These are phyloP conservation scores for Eugnorisma glareosa DNA, from an alignment of 2,888 invertebrate species.

Conservation along the genomic window DNA sequence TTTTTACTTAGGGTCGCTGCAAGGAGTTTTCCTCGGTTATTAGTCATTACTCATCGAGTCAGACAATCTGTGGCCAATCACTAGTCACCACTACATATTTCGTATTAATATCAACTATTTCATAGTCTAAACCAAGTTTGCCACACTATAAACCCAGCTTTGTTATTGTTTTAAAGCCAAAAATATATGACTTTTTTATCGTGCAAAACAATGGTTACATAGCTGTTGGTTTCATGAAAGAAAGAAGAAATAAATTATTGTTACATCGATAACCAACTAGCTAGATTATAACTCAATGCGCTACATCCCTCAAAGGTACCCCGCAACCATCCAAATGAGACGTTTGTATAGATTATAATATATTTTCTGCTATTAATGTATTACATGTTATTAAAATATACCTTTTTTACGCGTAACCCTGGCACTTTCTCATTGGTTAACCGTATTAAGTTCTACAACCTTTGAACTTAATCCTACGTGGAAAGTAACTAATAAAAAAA, in stretches of 20 bases:
- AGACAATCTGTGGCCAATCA: neutral
- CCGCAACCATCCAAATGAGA: conserved; percentile 74
- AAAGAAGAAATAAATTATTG: too few relatives aligned
- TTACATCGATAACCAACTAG: conserved; percentile 20
- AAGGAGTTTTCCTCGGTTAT: neutral
- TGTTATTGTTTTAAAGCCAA: neutral
- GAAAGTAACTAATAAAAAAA: conserved; percentile 1
- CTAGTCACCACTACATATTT: neutral
- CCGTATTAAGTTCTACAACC: conserved; percentile 56
- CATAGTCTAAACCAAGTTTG: neutral
- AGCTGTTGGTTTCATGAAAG: neutral
- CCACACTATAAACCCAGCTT: neutral
- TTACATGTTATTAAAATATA: conserved; percentile 82
- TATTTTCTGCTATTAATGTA: conserved; percentile 78
- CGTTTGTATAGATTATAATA: conserved; percentile 86
- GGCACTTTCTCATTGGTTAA: conserved; percentile 65
- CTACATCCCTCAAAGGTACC: neutral
- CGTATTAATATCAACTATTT: neutral
- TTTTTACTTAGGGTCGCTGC: neutral
- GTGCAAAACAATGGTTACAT: neutral
- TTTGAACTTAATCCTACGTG: conserved; percentile 44
- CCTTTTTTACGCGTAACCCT: conserved; percentile 69
- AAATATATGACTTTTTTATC: neutral
- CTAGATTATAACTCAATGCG: neutral
- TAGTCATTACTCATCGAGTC: neutral